A percentile compares a stretch with the other conserved stretches of the same genome.
phyloP scores from a whole-genome alignment of 1,140 invertebrate species.

The Ptiloglossa arizonensis region DNA sequence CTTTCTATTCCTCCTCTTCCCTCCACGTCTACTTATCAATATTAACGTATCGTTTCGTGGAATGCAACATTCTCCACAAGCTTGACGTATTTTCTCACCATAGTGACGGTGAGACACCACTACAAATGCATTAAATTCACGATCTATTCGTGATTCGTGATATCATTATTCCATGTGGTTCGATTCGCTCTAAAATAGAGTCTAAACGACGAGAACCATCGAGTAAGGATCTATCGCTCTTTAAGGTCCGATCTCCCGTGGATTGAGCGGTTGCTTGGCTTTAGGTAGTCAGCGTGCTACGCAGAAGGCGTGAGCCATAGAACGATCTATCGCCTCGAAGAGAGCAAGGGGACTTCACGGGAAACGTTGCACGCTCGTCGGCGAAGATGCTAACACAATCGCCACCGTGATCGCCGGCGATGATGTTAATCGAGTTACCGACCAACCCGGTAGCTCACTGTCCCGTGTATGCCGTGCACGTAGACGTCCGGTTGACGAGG shows the following conservation, averaged over 20 bases:
- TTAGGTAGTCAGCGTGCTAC: constrained; percentile 46
- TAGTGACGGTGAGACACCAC: no score
- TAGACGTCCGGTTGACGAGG: not conserved
- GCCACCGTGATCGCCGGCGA: constrained; percentile 19
- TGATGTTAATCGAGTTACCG: constrained; percentile 41
- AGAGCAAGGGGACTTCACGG: constrained; percentile 13
- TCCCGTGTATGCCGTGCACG: not conserved
- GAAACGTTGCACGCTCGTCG: constrained; percentile 7
- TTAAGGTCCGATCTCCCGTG: constrained; percentile 49
- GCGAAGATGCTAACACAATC: constrained; percentile 38
- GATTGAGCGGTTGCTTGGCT: constrained; percentile 43
- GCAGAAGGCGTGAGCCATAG: constrained; percentile 33
- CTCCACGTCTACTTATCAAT: no score
- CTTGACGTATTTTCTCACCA: no score
- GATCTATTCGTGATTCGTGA: no score
- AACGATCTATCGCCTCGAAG: constrained; percentile 52
- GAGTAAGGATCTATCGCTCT: constrained; percentile 41
- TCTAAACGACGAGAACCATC: not conserved
- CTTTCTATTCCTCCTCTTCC: no score
- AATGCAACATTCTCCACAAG: no score
- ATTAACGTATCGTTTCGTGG: no score
- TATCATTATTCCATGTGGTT: no score
- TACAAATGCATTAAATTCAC: no score
- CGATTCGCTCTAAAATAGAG: not conserved
- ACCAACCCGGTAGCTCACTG: constrained; percentile 12